Conservation (phyloP, 2,888 invertebrate species). For the Polyommatus icarus region DNA sequence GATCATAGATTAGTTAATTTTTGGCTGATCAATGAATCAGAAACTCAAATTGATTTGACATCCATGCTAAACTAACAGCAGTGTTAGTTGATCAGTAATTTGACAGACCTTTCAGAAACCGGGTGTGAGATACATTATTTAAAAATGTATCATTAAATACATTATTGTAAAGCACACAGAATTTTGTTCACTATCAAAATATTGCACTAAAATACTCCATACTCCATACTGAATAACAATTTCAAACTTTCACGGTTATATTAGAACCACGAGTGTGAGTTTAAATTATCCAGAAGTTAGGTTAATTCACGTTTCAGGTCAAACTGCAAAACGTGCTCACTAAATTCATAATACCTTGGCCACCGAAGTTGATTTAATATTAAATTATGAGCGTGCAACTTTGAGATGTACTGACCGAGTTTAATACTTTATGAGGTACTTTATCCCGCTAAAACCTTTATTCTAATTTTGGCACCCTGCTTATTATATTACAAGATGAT, state of each 20-base stretch:
- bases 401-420: neutral
- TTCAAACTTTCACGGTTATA: neutral
- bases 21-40: no score
- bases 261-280: slow-evolving; percentile 9
- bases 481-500: neutral
- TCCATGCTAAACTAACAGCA: no score
- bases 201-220: neutral
- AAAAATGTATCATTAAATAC: no score
- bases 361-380: slow-evolving; percentile 26
- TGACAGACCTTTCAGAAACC: no score
- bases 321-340: slow-evolving; percentile 4
- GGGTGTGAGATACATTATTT: no score
- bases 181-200: neutral
- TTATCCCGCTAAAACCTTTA: neutral
- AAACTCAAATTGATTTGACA: no score
- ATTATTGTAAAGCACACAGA: neutral
- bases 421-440: neutral
- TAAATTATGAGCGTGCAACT: neutral
- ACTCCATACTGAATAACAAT: neutral
- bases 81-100: no score
- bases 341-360: slow-evolving; percentile 10
- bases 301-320: slow-evolving; percentile 14
- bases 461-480: neutral
- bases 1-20: no score
- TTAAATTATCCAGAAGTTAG: slow-evolving; percentile 29